Evolutionary conservation across 2,797 vertebrate genomes (phyloP).

Genomic region (Lepus oiostolus): DNA sequence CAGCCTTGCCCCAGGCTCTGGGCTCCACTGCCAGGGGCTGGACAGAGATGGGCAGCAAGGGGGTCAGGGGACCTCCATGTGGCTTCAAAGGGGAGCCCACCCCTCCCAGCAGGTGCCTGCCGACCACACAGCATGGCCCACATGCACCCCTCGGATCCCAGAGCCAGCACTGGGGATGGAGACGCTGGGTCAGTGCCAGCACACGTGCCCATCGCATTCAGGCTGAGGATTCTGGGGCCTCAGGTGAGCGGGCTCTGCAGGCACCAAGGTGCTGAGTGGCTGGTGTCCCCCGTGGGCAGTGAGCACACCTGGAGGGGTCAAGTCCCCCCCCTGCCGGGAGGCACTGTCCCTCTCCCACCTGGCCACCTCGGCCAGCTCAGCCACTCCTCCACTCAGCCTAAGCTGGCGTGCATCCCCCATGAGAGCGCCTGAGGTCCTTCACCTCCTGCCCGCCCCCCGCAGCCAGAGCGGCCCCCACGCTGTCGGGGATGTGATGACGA

Average conservation of each 20-base stretch:
- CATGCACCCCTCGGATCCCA: rapidly evolving
- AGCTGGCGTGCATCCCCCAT: rapidly evolving
- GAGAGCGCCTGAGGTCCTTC: rapidly evolving
- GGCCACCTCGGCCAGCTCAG: too few relatives aligned
- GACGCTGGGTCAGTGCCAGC: too few relatives aligned
- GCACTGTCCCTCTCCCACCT: rapidly evolving
- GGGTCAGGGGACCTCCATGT: background rate
- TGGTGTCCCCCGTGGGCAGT: rapidly evolving
- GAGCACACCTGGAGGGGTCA: too few relatives aligned
- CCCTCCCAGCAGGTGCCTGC: background rate
- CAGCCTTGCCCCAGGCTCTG: background rate
- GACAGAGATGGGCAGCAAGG: background rate
- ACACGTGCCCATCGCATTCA: rapidly evolving
- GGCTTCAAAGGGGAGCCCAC: background rate
- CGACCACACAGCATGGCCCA: rapidly evolving
- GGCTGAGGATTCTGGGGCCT: background rate
- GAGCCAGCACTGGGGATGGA: background rate
- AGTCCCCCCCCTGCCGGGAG: rapidly evolving
- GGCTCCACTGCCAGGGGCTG: background rate
- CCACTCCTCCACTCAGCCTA: background rate
- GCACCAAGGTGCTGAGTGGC: background rate
- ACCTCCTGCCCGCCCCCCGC: rapidly evolving
- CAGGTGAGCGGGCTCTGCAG: background rate
- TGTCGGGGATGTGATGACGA: rapidly evolving
- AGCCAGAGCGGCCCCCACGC: rapidly evolving